phyloP scores from a whole-genome alignment of 30 jellyfish, hydroid and myxozoan species.

The Aurelia sp. region DNA sequence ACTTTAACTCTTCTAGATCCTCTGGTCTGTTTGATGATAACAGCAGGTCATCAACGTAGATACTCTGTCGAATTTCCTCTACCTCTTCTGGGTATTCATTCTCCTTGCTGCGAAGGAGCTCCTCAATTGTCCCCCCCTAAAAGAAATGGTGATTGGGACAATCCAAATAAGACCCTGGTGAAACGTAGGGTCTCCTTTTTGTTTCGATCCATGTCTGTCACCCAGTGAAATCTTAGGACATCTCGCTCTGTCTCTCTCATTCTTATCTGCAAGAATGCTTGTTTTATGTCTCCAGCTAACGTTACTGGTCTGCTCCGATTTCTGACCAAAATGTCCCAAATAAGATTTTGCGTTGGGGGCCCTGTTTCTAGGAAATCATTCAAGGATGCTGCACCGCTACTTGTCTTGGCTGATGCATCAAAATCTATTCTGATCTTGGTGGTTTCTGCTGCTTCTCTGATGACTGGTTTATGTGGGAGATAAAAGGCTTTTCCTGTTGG shows the following conservation, averaged over 20 bases:
- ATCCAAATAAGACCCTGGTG: conserved; percentile 75
- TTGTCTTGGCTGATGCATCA: conserved; percentile 74
- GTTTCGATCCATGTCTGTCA: conserved; percentile 37
- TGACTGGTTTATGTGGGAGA: conserved; percentile 75
- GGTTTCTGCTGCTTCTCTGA: conserved; percentile 57
- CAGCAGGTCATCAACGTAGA: conserved; percentile 75
- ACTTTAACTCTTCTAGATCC: conserved; percentile 29
- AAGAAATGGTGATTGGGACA: conserved; percentile 70
- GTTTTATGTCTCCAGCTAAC: conserved; percentile 30
- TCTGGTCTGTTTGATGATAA: conserved; percentile 25
- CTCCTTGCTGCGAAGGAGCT: conserved; percentile 51
- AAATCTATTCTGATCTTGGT: conserved; percentile 60
- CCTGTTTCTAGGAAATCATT: conserved; percentile 85
- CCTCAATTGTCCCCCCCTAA: conserved; percentile 63
- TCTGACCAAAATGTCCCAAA: conserved; percentile 59
- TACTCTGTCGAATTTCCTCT: conserved; percentile 19
- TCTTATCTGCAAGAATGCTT: conserved; percentile 46
- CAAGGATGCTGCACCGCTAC: conserved; percentile 57
- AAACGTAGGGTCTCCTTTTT: conserved; percentile 43
- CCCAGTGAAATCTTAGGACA: conserved; percentile 50
- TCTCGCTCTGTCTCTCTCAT: conserved; percentile 63
- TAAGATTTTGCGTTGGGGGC: conserved; percentile 69
- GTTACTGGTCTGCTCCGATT: conserved; percentile 50
- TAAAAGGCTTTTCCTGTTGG: conserved; percentile 48
- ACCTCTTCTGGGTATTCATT: conserved; percentile 38